Conservation (phyloP, 1,140 invertebrate genomes). For the Rhyzopertha dominica region DNA sequence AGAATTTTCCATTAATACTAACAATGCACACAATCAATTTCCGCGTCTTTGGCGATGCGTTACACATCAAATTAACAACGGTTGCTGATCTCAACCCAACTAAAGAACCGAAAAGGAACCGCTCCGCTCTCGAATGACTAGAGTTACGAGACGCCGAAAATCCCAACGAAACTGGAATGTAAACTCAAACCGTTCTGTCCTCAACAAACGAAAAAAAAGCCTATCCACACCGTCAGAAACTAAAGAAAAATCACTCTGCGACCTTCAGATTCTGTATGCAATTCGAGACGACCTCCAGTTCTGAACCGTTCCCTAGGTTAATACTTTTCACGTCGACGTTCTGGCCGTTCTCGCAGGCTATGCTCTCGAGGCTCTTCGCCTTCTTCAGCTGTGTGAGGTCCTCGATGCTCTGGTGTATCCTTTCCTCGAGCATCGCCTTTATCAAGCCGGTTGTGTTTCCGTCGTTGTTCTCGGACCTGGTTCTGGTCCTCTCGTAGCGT, state of each 20-base stretch:
- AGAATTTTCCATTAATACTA: no score
- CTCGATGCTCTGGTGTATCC: constrained; percentile 27
- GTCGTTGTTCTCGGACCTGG: constrained; percentile 57
- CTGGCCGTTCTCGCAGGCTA: constrained; percentile 26
- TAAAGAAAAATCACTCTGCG: constrained; percentile 22
- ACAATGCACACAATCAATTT: no score
- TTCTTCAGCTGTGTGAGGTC: constrained; percentile 36
- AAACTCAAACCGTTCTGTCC: no score
- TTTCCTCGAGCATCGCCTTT: constrained; percentile 34
- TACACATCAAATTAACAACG: no score
- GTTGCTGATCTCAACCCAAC: no score
- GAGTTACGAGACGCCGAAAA: no score
- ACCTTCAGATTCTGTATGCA: constrained; percentile 40
- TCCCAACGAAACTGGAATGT: no score
- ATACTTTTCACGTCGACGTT: constrained; percentile 20
- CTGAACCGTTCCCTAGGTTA: constrained; percentile 22
- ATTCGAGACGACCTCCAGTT: constrained; percentile 38
- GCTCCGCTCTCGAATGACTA: no score
- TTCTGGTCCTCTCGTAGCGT: constrained; percentile 48
- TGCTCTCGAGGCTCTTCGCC: constrained; percentile 40
- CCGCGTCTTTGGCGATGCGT: no score
- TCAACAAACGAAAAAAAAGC: no score
- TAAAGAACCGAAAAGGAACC: no score
- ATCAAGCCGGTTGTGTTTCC: constrained; percentile 36
- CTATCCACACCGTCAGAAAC: background rate